Conservation (phyloP, 2,888 invertebrate species). For the Pyrochroa serraticornis region DNA sequence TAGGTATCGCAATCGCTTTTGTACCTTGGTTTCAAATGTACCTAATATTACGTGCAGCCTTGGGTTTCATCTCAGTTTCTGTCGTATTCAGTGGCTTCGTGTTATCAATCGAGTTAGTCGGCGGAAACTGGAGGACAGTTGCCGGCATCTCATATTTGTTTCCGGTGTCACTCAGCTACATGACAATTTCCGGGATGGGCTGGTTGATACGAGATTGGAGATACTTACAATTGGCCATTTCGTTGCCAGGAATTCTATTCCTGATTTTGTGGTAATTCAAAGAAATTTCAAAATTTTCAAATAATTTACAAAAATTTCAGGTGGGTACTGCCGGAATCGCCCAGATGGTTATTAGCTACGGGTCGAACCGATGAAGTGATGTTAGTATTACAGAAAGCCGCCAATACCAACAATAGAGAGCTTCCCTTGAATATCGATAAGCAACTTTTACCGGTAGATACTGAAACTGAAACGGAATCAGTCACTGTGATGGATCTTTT, state of each 20-base stretch:
- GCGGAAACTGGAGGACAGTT: constrained; percentile 80
- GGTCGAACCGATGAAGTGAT: constrained; percentile 74
- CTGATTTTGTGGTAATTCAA: constrained; percentile 67
- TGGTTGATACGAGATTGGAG: constrained; percentile 75
- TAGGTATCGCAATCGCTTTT: constrained; percentile 66
- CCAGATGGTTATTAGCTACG: constrained; percentile 77
- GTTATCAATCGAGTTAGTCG: constrained; percentile 77
- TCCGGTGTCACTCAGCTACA: constrained; percentile 77
- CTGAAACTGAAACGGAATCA: constrained; percentile 54
- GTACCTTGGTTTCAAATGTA: constrained; percentile 75
- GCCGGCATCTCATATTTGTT: constrained; percentile 82
- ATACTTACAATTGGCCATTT: constrained; percentile 73
- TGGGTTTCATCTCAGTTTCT: constrained; percentile 81
- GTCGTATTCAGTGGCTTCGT: constrained; percentile 83
- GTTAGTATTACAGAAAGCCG: constrained; percentile 68
- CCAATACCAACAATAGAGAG: constrained; percentile 68
- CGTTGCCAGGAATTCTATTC: constrained; percentile 73
- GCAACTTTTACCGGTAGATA: constrained; percentile 62
- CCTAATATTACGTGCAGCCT: constrained; percentile 69
- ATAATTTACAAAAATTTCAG: constrained; percentile 54
- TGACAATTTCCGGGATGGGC: constrained; percentile 74
- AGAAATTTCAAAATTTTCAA: constrained; percentile 35
- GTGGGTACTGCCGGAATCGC: constrained; percentile 81
- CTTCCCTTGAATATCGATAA: constrained; percentile 74
- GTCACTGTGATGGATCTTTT: constrained; percentile 70